These are phyloP conservation scores for Zaprionus vittiger DNA, from an alignment of 1,140 invertebrate genomes.

Conservation along the genomic window DNA sequence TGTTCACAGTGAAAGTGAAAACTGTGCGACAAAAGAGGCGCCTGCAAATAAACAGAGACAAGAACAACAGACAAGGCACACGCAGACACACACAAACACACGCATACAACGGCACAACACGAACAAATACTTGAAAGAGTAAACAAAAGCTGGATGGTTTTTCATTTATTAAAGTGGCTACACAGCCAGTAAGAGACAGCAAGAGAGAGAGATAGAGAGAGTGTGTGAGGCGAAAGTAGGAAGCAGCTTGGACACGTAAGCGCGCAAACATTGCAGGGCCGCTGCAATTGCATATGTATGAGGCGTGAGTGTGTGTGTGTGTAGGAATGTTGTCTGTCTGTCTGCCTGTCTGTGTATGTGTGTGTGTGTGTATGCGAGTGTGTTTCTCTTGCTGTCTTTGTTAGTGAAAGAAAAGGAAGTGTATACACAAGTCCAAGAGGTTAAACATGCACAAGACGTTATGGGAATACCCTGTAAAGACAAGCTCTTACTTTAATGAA, in stretches of 20 bases:
- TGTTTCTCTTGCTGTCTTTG: not conserved
- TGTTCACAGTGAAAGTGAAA: constrained; percentile 54
- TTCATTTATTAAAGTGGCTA: constrained; percentile 76
- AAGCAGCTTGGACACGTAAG: constrained; percentile 39
- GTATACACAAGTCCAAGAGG: not conserved
- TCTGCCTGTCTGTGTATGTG: not conserved
- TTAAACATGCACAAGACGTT: not conserved
- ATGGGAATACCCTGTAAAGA: not conserved
- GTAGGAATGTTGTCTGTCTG: not conserved
- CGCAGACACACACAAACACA: not conserved
- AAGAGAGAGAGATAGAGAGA: not conserved
- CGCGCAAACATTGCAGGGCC: constrained; percentile 27
- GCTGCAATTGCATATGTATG: constrained; percentile 30
- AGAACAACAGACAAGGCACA: constrained; percentile 31
- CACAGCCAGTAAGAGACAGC: not conserved
- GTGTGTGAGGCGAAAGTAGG: not conserved
- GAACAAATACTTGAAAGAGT: constrained; percentile 57
- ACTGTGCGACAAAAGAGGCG: constrained; percentile 54
- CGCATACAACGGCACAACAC: constrained; percentile 15
- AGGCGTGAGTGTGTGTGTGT: constrained; percentile 8
- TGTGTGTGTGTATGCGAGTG: not conserved
- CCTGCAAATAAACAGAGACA: constrained; percentile 34
- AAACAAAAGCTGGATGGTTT: constrained; percentile 63
- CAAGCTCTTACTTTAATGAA: not conserved
- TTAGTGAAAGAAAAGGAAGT: constrained; percentile 6